Conservation (phyloP, 2,888 invertebrate species). For the Drosophila helvetica region DNA sequence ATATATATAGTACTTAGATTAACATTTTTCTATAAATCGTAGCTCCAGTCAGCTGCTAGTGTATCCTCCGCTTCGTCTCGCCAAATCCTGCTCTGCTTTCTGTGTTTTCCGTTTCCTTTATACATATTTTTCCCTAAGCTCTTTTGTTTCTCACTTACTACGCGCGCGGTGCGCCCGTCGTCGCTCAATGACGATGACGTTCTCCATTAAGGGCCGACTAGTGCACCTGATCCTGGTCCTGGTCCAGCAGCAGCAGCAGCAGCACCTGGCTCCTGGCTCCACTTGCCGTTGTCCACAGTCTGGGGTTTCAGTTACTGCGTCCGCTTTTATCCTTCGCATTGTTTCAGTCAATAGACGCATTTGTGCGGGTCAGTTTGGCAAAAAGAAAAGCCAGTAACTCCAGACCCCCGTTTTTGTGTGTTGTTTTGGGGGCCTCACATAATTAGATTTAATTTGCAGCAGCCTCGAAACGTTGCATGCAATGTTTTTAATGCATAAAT, state of each 20-base stretch:
- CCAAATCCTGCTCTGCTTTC: background rate
- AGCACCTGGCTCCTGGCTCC: too few species aligned
- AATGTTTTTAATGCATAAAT: conserved; percentile 41
- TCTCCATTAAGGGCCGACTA: conserved; percentile 54
- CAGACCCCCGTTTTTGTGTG: conserved; percentile 29
- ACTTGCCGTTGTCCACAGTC: background rate
- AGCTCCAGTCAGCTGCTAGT: background rate
- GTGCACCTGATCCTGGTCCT: conserved; percentile 52
- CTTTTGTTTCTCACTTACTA: conserved; percentile 69
- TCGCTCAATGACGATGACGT: conserved; percentile 55
- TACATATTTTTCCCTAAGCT: conserved; percentile 39
- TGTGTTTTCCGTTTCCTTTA: background rate
- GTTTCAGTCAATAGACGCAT: conserved; percentile 77
- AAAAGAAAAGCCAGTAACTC: conserved; percentile 53
- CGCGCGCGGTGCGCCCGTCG: conserved; percentile 16
- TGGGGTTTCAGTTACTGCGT: conserved; percentile 25
- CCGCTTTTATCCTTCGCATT: conserved; percentile 70
- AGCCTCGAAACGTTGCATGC: conserved; percentile 15
- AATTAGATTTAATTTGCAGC: conserved; percentile 76
- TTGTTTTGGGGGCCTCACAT: conserved; percentile 55
- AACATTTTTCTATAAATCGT: too few species aligned
- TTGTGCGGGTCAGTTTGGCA: conserved; percentile 77
- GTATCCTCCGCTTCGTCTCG: background rate
- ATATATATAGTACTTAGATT: too few species aligned
- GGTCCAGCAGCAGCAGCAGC: conserved; percentile 13